A percentile compares a stretch with the other conserved stretches of the same genome.
phyloP scores from a whole-genome alignment of 2,113 vertebrate species.

The Tautogolabrus adspersus region DNA sequence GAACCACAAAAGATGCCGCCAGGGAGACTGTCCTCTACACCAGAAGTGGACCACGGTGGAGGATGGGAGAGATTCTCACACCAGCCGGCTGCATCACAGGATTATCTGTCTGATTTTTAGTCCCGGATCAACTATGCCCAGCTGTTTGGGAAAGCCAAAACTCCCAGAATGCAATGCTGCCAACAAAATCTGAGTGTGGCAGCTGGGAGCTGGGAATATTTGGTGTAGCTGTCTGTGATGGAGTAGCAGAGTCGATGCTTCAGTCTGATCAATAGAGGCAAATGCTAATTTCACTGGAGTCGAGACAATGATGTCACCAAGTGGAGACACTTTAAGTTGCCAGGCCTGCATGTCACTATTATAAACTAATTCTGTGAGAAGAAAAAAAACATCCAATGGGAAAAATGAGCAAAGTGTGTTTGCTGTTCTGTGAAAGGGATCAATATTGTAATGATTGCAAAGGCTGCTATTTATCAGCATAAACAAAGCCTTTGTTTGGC shows the following conservation, averaged over 20 bases:
- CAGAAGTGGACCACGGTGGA: conserved; percentile 42
- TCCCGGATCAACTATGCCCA: conserved; percentile 69
- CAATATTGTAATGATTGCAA: conserved; percentile 32
- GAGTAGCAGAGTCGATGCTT: conserved; percentile 18
- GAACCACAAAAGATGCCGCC: conserved; percentile 48
- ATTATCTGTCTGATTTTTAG: conserved; percentile 77
- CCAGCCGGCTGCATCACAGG: conserved; percentile 65
- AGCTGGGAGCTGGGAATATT: conserved; percentile 54
- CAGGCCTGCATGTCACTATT: background rate
- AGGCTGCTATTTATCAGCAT: conserved; percentile 2
- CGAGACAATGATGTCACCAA: conserved; percentile 12
- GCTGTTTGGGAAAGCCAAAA: conserved; percentile 74
- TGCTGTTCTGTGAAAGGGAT: background rate
- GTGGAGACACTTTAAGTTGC: background rate
- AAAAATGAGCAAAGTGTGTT: background rate
- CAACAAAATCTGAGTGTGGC: conserved; percentile 63
- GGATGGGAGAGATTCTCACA: conserved; percentile 46
- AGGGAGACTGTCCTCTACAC: conserved; percentile 32
- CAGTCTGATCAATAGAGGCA: conserved; percentile 40
- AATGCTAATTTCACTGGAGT: background rate
- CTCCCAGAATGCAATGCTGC: conserved; percentile 81
- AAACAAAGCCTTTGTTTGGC: background rate
- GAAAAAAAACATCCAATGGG: background rate
- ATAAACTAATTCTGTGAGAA: background rate
- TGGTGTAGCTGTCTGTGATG: conserved; percentile 27